Base-by-base conservation (phyloP, 2,888 invertebrate genomes). In the Drosophila peninsularis region DNA sequence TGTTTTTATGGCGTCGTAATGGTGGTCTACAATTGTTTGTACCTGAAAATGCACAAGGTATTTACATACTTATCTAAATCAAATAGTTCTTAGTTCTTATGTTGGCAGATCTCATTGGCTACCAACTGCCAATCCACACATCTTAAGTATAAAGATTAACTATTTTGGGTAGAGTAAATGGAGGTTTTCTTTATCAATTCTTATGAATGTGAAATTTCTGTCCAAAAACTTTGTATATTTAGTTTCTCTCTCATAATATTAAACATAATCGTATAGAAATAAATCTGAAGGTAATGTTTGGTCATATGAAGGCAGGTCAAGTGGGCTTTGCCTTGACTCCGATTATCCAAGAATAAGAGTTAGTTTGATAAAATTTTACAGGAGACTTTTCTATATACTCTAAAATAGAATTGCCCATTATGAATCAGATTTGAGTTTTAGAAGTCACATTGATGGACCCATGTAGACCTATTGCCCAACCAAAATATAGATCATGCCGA, bases 21-120 rank as follows among this genome's bases (percentile, higher is more conserved):
- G 96, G 90, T 97, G 96, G 93, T 98, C 98, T 74, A 98, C 96
- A 88, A 98, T 98, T 56, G 97, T 96, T 94, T 98, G 98, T 56
- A 98, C 97, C 98, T 98, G 78, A 70, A 82, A 86, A 66, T 88
- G 80, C 79, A 82, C 64, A 71, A 85, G 70, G 70, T 82, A 72
- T 75, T 85, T 88, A 75, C 67, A 73, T 66, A 58, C 62, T 54
- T 49, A 60, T 53, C 50, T 36, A 50, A 27, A 13, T 47, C 50
- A 50, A 36, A 50, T 34, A 10, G 21, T 34, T 50, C 47, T 47
- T 41, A 45, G 21, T n/a, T 10, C 42, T 17, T 36, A 42, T 47
- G 19, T 53, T 73, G 3, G 14, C 61, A 41, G n/a, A 19, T 47
- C 9, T 45, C 27, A 30, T 10, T 19, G 11, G 11, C 49, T 21